A percentile compares a stretch with the other conserved stretches of the same genome.
Conservation (phyloP, 2,797 vertebrate species). For the Parauchenoglanis ngamensis region DNA sequence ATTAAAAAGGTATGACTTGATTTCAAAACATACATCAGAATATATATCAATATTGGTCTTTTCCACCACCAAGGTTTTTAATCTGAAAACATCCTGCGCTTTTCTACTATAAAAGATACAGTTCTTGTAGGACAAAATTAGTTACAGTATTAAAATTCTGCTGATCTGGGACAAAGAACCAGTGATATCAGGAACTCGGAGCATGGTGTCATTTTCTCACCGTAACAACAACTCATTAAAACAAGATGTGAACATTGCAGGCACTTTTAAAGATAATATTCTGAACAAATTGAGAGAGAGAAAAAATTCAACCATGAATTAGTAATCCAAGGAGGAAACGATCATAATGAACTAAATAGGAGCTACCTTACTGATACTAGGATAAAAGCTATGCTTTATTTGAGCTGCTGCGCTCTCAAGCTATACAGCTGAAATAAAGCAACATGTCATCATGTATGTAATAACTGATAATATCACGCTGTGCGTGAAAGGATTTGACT, state of each 20-base stretch:
- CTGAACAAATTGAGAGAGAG: neutral
- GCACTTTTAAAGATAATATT: neutral
- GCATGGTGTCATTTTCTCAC: neutral
- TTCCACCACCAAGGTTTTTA: neutral
- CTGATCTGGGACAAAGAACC: neutral
- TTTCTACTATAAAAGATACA: conserved; percentile 2
- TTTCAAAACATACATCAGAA: neutral
- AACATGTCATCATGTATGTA: neutral
- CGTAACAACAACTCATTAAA: conserved; percentile 1
- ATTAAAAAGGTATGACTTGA: conserved; percentile 84
- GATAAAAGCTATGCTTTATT: neutral
- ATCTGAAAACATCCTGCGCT: neutral
- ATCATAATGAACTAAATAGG: neutral
- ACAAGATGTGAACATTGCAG: neutral
- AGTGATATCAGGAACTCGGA: neutral
- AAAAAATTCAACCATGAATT: neutral
- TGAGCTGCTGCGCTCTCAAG: neutral
- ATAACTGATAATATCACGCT: neutral
- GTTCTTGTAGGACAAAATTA: neutral
- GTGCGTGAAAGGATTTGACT: neutral
- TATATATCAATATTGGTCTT: neutral
- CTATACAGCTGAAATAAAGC: neutral
- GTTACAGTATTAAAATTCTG: neutral
- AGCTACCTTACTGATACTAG: neutral
- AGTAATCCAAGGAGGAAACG: neutral